Evolutionary conservation across 1,140 invertebrate species (phyloP).

Genomic region (Danaus melanippus): DNA sequence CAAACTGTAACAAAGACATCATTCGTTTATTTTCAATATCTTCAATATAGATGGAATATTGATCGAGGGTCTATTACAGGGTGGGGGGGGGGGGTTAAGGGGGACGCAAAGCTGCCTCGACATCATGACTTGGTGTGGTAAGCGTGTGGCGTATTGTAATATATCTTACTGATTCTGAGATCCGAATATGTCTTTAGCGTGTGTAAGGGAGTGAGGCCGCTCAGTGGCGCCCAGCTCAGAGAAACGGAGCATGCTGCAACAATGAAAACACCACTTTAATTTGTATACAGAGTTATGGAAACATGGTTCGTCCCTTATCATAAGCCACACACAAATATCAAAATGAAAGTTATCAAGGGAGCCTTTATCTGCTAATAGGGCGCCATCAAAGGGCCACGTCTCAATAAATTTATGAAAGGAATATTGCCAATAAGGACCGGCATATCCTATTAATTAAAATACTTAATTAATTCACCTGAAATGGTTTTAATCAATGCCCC

Average conservation of each 20-base stretch:
- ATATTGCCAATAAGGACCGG: constrained; percentile 69
- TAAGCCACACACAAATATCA: too few relatives aligned
- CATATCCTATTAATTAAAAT: constrained; percentile 71
- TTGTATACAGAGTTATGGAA: too few relatives aligned
- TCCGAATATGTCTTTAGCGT: constrained; percentile 33
- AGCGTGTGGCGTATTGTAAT: constrained; percentile 11
- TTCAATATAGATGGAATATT: too few relatives aligned
- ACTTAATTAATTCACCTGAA: constrained; percentile 71
- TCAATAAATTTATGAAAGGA: constrained; percentile 72
- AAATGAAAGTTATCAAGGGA: constrained; percentile 22
- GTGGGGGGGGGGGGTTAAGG: too few relatives aligned
- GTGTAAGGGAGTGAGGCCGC: constrained; percentile 56
- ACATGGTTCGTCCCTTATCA: too few relatives aligned
- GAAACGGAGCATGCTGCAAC: constrained; percentile 81
- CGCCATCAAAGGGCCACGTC: constrained; percentile 55
- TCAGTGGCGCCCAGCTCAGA: constrained; percentile 78
- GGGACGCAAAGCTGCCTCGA: too few relatives aligned
- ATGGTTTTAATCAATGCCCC: constrained; percentile 69
- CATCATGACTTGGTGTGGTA: too few relatives aligned
- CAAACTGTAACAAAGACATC: constrained; percentile 73
- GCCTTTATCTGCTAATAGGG: constrained; percentile 52
- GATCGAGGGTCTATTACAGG: too few relatives aligned
- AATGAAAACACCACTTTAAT: constrained; percentile 27
- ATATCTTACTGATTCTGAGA: constrained; percentile 33
- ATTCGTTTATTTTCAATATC: too few relatives aligned